A percentile compares a stretch with the other conserved stretches of the same genome.
These are phyloP conservation scores for Meloidogyne chitwoodi DNA, from an alignment of 1,140 invertebrate species.

Conservation along the genomic window DNA sequence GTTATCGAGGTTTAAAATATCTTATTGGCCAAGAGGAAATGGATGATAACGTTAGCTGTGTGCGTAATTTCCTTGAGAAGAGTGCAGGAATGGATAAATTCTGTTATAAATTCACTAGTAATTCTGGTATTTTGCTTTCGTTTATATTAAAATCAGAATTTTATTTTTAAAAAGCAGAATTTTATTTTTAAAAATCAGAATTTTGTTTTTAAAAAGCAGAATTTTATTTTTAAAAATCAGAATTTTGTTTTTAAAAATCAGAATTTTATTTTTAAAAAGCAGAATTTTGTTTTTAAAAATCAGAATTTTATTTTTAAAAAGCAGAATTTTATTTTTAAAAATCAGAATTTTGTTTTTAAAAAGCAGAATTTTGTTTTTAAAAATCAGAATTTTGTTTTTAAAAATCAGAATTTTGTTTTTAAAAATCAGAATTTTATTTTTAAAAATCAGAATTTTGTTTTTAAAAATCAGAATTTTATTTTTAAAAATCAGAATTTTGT, in stretches of 20 bases:
- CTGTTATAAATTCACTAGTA: slow-evolving; percentile 19
- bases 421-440: not conserved
- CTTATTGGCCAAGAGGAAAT: slow-evolving; percentile 16
- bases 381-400: too few species aligned
- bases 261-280: too few species aligned
- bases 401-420: not conserved
- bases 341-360: not conserved
- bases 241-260: not conserved
- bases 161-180: not conserved
- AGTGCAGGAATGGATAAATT: slow-evolving; percentile 13
- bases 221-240: too few species aligned
- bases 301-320: not conserved
- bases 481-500: not conserved
- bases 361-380: too few species aligned
- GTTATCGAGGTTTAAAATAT: slow-evolving; percentile 17
- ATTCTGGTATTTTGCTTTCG: not conserved
- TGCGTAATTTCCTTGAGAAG: slow-evolving; percentile 5
- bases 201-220: not conserved
- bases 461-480: not conserved
- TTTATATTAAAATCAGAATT: too few species aligned
- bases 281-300: too few species aligned
- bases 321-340: too few species aligned
- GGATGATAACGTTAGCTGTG: slow-evolving; percentile 11
- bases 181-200: too few species aligned
- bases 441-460: too few species aligned